Conservation (phyloP, 2,113 vertebrate species). For the Riparia riparia region DNA sequence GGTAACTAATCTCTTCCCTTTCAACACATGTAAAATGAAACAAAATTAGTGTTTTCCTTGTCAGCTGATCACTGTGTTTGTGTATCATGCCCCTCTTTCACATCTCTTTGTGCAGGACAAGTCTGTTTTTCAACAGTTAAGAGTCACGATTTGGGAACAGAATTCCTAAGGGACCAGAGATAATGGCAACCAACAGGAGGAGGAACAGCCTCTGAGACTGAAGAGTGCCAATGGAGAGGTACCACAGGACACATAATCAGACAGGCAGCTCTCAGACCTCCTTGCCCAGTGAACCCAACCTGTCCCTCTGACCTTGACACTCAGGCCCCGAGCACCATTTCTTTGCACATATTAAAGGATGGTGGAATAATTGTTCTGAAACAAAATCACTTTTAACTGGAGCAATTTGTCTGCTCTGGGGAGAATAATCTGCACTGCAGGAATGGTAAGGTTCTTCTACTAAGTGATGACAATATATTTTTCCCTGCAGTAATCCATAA, state of each 20-base stretch:
- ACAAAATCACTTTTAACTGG: neutral
- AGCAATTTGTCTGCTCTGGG: neutral
- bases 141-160: neutral
- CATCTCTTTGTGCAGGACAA: neutral
- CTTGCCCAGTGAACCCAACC: too few relatives aligned
- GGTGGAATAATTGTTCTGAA: neutral
- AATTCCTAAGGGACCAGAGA: neutral
- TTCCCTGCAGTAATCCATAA: neutral
- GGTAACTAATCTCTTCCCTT: neutral
- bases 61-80: neutral
- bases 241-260: neutral
- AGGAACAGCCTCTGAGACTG: neutral
- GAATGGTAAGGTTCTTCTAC: neutral
- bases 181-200: neutral
- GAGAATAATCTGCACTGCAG: neutral
- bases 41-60: neutral
- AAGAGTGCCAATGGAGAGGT: neutral
- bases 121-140: neutral
- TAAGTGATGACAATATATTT: neutral
- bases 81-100: neutral
- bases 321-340: neutral
- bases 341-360: neutral
- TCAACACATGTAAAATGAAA: neutral
- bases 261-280: rapidly evolving
- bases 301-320: neutral